phyloP scores from a whole-genome alignment of 2,113 vertebrate genomes.

The Silurus meridionalis region DNA sequence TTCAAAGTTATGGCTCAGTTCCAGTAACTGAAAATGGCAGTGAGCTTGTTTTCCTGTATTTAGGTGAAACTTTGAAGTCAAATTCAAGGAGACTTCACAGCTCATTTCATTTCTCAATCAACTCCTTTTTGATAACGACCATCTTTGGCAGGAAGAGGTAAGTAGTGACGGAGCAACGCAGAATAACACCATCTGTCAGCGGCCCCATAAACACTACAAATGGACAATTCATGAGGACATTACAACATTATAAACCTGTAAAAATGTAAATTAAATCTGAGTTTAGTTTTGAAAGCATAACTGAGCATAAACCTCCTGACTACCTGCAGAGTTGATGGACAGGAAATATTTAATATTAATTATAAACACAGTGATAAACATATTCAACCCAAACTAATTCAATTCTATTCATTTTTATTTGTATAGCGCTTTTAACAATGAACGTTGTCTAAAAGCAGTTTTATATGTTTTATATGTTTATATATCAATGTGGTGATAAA shows the following conservation, averaged over 20 bases:
- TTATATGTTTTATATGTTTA: too few relatives aligned
- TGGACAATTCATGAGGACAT: constrained; percentile 53
- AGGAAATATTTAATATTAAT: constrained; percentile 35
- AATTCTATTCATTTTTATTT: too few relatives aligned
- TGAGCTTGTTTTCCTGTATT: constrained; percentile 44
- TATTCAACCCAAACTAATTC: background rate
- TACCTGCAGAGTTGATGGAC: constrained; percentile 7
- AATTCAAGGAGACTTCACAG: constrained; percentile 57
- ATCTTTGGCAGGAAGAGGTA: constrained; percentile 43
- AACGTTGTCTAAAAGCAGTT: too few relatives aligned
- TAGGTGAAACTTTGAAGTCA: constrained; percentile 49
- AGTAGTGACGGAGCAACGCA: constrained; percentile 37
- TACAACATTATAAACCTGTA: constrained; percentile 50
- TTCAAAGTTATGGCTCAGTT: constrained; percentile 44
- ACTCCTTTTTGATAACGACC: constrained; percentile 27
- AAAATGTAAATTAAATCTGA: constrained; percentile 52
- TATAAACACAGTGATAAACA: constrained; percentile 37
- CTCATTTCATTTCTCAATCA: constrained; percentile 50
- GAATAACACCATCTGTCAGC: constrained; percentile 55
- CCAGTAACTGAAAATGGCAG: constrained; percentile 19
- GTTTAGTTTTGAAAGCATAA: constrained; percentile 45
- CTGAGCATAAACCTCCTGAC: constrained; percentile 26
- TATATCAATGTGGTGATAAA: too few relatives aligned
- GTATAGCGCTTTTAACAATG: too few relatives aligned
- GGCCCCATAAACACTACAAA: constrained; percentile 52